phyloP scores from a whole-genome alignment of 2,797 vertebrate genomes.

The Molossus molossus region DNA sequence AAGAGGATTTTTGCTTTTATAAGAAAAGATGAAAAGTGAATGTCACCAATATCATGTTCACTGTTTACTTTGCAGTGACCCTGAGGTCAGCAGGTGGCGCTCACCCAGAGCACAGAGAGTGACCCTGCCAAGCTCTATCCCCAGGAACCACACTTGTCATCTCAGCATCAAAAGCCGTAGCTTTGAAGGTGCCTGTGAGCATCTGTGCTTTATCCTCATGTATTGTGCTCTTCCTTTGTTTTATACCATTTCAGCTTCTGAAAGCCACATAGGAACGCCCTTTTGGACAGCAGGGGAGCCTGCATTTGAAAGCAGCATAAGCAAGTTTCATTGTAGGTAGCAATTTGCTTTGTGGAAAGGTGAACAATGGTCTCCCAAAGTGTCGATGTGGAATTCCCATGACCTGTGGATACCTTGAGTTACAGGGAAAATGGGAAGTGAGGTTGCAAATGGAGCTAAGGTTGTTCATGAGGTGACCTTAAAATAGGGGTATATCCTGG shows the following conservation, averaged over 20 bases:
- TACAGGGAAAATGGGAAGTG: neutral
- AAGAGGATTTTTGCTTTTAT: neutral
- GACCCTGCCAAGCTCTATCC: too few species aligned
- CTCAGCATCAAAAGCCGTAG: neutral
- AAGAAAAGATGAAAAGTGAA: neutral
- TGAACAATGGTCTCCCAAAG: neutral
- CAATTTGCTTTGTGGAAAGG: neutral
- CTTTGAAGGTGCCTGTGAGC: neutral
- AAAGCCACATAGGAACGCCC: neutral
- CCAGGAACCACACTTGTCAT: neutral
- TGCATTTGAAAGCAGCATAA: neutral
- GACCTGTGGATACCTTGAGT: neutral
- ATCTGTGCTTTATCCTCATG: neutral
- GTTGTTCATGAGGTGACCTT: neutral
- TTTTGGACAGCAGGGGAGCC: neutral
- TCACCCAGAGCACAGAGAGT: neutral
- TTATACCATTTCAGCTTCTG: neutral
- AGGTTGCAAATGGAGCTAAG: neutral
- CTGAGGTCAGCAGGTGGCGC: neutral
- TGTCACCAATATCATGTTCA: accelerated
- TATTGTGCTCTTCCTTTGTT: neutral
- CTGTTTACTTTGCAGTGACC: neutral
- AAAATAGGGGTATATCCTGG: neutral
- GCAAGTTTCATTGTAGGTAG: neutral
- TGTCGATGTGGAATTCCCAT: neutral